Base-by-base conservation (phyloP, 1,140 invertebrate species). In the Dendroctonus ponderosae region DNA sequence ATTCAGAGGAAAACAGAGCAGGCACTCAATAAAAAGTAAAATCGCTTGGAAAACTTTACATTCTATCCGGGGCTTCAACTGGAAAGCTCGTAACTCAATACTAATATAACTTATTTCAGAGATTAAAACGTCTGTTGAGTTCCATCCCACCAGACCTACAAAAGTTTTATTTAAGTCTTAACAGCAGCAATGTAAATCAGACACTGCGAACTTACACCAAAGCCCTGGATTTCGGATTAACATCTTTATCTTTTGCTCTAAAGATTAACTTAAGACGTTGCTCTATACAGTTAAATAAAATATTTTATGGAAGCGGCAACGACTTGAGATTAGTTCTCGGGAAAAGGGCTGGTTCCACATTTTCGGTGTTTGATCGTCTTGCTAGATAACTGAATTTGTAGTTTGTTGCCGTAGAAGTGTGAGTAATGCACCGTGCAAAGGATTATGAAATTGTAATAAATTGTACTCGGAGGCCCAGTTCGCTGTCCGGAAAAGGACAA, bases 101-200 rank as follows among this genome's bases (percentile, higher is more conserved):
- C 26, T 26, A 26, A 26, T 46, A 59, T 61, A 61, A 61, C 48
- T 61, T 49, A 49, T 61, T 50, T 49, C 59, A 49, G 50, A 49
- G 59, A 61, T 61, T 61, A 61, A 61, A 49, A 50, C 26, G 48
- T 50, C 59, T 56, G 39, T 40, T 56, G 15, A 39, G 26, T 56
- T 56, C 49, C 48, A 11, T 42, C 56, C 41, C 14, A 15, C 39
- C 49, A 40, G 8, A 14, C 43, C 12, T 43, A 37, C 59, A 40
- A 51, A 61, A 61, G 59, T 61, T 49, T 61, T 50, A 61, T 61
- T 61, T 61, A 12, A 61, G 46, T 61, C 59, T 61, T 61, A 61
- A 59, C 59, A 51, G 59, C 12, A 61, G 38, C 9, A 51, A 61
- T 61, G 59, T 61, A 61, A 61, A 61, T 61, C 59, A 61, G 59